These are phyloP conservation scores for Halcyon leucocephala DNA, from an alignment of 2,797 vertebrate species.

Conservation along the genomic window DNA sequence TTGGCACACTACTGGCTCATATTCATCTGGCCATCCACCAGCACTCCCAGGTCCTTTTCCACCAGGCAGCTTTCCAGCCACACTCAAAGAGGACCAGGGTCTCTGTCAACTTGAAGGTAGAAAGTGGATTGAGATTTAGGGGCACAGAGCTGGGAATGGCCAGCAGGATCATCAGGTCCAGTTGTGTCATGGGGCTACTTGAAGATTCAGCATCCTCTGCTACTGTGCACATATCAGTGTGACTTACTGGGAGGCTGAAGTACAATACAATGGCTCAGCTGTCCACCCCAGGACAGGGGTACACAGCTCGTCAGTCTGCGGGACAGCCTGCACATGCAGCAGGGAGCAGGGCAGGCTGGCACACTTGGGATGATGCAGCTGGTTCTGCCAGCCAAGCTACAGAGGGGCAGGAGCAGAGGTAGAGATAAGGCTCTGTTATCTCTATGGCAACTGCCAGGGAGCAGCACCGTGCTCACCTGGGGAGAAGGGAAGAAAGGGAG, in stretches of 20 bases:
- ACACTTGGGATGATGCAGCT: not conserved
- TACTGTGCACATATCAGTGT: not conserved
- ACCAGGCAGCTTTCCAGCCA: no score
- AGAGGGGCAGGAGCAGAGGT: not conserved
- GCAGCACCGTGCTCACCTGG: accelerated
- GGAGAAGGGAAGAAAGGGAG: not conserved
- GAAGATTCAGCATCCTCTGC: not conserved
- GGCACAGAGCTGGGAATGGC: not conserved
- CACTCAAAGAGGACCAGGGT: not conserved
- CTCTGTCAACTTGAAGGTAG: not conserved
- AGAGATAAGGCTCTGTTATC: not conserved
- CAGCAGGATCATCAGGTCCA: accelerated
- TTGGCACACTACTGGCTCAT: no score
- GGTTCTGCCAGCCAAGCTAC: not conserved
- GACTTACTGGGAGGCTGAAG: not conserved
- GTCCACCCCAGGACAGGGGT: not conserved
- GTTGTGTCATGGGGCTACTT: not conserved
- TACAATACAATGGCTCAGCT: accelerated
- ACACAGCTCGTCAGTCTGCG: not conserved
- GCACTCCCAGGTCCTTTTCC: no score
- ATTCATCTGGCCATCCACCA: no score
- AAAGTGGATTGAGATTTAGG: not conserved
- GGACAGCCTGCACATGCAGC: not conserved
- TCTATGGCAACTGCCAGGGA: slow-evolving; percentile 36
- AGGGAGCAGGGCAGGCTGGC: not conserved